Percentiles rank a stretch among this genome's conserved stretches.
Evolutionary conservation across 2,113 vertebrate species (phyloP).

Genomic region (Chaetodon trifascialis): DNA sequence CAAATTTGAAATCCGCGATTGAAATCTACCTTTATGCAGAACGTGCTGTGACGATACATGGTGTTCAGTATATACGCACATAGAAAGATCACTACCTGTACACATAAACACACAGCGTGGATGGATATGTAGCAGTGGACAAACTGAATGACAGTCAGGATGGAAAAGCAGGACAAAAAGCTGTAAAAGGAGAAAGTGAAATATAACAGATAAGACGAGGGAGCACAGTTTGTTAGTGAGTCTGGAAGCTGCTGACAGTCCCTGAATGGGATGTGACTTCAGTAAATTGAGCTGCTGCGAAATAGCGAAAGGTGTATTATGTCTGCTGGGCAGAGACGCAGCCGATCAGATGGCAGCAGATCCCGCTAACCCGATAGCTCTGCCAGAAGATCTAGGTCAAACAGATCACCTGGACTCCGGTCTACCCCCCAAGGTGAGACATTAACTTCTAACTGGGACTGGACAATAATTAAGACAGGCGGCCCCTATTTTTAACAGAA

Average conservation of each 20-base stretch:
- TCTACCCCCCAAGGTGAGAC: conserved; percentile 31
- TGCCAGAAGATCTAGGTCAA: conserved; percentile 66
- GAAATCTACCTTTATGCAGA: conserved; percentile 62
- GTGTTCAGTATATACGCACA: neutral
- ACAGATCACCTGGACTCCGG: conserved; percentile 57
- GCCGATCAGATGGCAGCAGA: conserved; percentile 70
- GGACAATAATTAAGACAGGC: neutral
- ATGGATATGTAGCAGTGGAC: conserved; percentile 23
- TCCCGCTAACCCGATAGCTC: conserved; percentile 54
- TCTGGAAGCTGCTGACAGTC: conserved; percentile 62
- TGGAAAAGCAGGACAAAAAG: conserved; percentile 27
- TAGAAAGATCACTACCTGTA: conserved; percentile 33
- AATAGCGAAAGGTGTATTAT: conserved; percentile 67
- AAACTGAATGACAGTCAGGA: conserved; percentile 10
- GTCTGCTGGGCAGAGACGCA: conserved; percentile 58
- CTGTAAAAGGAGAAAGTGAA: conserved; percentile 36
- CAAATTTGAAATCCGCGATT: conserved; percentile 48
- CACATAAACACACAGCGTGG: conserved; percentile 6
- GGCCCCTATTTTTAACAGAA: neutral
- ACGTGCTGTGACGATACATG: conserved; percentile 14
- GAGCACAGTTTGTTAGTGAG: conserved; percentile 53
- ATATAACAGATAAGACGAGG: conserved; percentile 22
- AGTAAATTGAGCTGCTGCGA: conserved; percentile 70
- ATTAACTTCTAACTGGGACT: conserved; percentile 33
- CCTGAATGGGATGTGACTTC: conserved; percentile 70